Conservation (phyloP, 2,888 invertebrate species). For the Entomobrya proxima region DNA sequence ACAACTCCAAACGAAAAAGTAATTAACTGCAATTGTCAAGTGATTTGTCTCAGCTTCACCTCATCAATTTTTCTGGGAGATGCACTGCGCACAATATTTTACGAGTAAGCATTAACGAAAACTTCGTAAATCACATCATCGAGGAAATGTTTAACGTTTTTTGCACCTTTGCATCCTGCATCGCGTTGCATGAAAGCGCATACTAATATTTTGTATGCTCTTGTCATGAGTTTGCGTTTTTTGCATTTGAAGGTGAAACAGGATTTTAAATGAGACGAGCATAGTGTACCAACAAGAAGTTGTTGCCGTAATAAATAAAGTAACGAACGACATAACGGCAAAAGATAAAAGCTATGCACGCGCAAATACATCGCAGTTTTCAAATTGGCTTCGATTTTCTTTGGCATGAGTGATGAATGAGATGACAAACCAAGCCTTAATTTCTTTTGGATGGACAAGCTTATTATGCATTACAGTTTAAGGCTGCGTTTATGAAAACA, state of each 20-base stretch:
- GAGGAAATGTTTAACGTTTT: too few relatives aligned
- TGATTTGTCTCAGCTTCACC: conserved; percentile 42
- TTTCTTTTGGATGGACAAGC: background rate
- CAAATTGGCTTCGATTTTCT: background rate
- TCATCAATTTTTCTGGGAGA: background rate
- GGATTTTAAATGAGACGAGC: conserved; percentile 39
- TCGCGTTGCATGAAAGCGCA: too few relatives aligned
- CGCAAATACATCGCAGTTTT: background rate
- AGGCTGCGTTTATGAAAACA: background rate
- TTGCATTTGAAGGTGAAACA: conserved; percentile 27
- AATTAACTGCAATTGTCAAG: conserved; percentile 50
- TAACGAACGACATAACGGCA: background rate
- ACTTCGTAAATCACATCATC: too few relatives aligned
- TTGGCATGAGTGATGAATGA: background rate
- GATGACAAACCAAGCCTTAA: background rate
- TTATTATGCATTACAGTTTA: background rate
- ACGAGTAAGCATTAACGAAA: too few relatives aligned
- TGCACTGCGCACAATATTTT: too few relatives aligned
- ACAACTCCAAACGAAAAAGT: conserved; percentile 7
- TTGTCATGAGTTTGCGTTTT: too few relatives aligned
- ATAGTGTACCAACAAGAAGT: background rate
- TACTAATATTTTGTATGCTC: too few relatives aligned
- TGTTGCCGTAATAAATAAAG: conserved; percentile 24
- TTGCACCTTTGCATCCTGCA: too few relatives aligned
- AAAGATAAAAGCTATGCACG: background rate